Evolutionary conservation across 2,797 vertebrate species (phyloP), one percentile per base, ranked within the genome.

Genomic region (Argentina silus): DNA sequence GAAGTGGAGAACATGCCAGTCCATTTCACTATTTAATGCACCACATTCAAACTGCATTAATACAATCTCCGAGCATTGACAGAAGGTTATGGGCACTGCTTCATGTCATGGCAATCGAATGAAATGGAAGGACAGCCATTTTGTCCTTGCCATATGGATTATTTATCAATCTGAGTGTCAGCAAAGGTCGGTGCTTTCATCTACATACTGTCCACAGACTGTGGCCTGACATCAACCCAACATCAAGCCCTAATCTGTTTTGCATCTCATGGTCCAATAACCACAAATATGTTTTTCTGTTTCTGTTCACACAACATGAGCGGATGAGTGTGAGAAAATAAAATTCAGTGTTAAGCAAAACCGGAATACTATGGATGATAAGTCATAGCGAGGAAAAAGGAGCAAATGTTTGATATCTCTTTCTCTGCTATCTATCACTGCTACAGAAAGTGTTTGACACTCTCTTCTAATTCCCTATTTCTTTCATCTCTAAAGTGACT

Each of bases 91-190:
- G 79, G 76, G 76, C 56, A 76, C 78, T 67, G 85, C 81, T 73
- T 82, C 19, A 78, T 89, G 88, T 90, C 83, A 85, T 87, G 86
- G 84, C 87, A 90, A 90, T 87, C 75, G 69, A 91, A 91, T 90
- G 77, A 83, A 90, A 88, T 78, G 77, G 81, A 81, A 75, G 83
- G 87, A 90, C 86, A 87, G 85, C 82, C 87, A 87, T 88, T 91
- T 87, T 90, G 90, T 90, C 88, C 87, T 88, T 88, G 85, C 83
- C 73, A 78, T 90, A 89, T 92, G 81, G 91, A 91, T 93, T 90
- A 91, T 93, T 92, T 90, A 91, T 91, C 90, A 89, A 90, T 89
- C 86, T 86, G 88, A 85, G 83, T 81, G 81, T 88, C 85, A 59
- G 81, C 85, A 86, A 83, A 89, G 85, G 87, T 78, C 10, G 12